These are phyloP conservation scores for Colletes collaris DNA, from an alignment of 2,888 invertebrate genomes.

Conservation along the genomic window DNA sequence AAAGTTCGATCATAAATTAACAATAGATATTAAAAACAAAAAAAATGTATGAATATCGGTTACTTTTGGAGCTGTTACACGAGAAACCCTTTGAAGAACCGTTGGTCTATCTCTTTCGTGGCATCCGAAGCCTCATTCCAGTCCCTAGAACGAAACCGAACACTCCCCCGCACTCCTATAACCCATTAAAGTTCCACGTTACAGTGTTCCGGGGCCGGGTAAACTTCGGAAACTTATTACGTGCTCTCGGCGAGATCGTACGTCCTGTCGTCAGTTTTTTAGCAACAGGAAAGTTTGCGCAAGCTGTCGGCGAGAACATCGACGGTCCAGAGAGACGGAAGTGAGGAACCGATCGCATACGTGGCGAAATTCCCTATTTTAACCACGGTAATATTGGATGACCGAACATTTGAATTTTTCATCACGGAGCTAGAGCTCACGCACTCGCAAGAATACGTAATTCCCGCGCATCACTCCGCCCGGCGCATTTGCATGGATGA, in stretches of 20 bases:
- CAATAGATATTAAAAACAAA: no score
- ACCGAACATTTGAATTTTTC: constrained; percentile 16
- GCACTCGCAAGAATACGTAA: constrained; percentile 3
- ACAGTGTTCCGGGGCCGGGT: constrained; percentile 12
- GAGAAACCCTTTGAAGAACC: no score
- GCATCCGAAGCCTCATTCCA: background rate
- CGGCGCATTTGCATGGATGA: background rate
- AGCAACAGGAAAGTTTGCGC: background rate
- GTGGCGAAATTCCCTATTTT: background rate
- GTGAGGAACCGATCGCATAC: no score
- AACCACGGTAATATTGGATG: background rate
- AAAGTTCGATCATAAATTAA: no score
- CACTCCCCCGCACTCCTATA: background rate
- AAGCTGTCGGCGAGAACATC: no score
- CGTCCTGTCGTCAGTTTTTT: background rate
- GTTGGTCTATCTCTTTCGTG: no score
- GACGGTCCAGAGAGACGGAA: background rate
- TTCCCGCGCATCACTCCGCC: background rate
- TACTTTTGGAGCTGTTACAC: no score
- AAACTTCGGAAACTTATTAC: constrained; percentile 30
- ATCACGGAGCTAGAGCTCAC: background rate
- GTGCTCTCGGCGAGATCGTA: constrained; percentile 1
- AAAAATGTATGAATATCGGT: no score
- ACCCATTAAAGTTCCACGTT: constrained; percentile 39
- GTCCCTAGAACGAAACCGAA: constrained; percentile 10